Conservation (phyloP, 2,888 invertebrate species). For the Oligia latruncula region DNA sequence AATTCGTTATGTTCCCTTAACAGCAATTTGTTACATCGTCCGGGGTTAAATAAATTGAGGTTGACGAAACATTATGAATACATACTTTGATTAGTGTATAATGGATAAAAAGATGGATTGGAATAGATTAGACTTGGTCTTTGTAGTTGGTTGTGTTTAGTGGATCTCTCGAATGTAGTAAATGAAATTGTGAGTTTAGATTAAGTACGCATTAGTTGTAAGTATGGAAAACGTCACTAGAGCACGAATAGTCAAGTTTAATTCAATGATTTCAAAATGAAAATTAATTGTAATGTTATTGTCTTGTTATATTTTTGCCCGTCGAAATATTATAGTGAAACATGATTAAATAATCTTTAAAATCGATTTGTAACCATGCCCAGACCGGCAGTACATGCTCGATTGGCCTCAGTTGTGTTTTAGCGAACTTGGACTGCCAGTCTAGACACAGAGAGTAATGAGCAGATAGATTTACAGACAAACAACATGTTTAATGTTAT, state of each 20-base stretch:
- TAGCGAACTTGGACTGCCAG: background rate
- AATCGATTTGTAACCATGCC: constrained; percentile 4
- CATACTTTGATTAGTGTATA: constrained; percentile 41
- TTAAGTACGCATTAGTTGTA: constrained; percentile 53
- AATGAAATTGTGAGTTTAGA: constrained; percentile 67
- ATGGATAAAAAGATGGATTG: constrained; percentile 45
- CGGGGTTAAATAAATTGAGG: constrained; percentile 36
- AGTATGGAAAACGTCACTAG: constrained; percentile 36
- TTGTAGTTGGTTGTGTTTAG: constrained; percentile 76
- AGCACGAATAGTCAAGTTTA: constrained; percentile 27
- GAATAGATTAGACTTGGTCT: constrained; percentile 50
- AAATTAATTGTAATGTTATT: constrained; percentile 29
- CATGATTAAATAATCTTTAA: background rate
- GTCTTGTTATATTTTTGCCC: constrained; percentile 24
- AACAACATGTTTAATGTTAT: constrained; percentile 1
- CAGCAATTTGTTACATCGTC: constrained; percentile 34
- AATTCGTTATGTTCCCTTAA: constrained; percentile 51
- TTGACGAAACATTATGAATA: constrained; percentile 46
- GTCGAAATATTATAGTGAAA: constrained; percentile 13
- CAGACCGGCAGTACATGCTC: background rate
- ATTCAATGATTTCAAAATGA: constrained; percentile 41
- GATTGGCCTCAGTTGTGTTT: background rate
- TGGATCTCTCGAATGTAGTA: constrained; percentile 77
- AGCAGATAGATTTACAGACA: constrained; percentile 62
- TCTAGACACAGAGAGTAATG: constrained; percentile 13